Base-by-base conservation (phyloP, 2,888 invertebrate genomes). In the Lepidonotus clava region DNA sequence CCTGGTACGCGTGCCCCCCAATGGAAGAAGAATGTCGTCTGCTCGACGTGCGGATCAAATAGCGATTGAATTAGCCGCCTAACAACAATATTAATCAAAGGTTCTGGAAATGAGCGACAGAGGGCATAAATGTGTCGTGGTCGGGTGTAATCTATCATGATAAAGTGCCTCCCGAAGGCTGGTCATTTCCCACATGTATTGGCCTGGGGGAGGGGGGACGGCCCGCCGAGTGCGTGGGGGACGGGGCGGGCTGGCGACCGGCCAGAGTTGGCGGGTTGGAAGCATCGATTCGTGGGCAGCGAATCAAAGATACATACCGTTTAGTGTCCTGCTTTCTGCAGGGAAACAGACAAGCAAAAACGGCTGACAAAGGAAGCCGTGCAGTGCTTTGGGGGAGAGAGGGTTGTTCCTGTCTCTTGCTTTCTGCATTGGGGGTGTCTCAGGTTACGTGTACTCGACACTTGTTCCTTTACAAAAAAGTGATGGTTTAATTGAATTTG, bases 81-180 rank as follows among this genome's bases (percentile, higher is more conserved):
- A 80, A 80, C 80, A 80, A 80, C 46, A 80, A 80, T 80, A 80
- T 80, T 80, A 80, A 80, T 80, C 80, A 46, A 46, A 46, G 46
- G 80, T 80, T 80, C 80, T 41, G 80, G 80, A 80, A 46, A 46
- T 46, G 80, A 34, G 51, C 34, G 41, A 80, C 46, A 34, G 80
- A 28, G 46, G 80, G 80, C 80, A 46, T 80, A 46, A 80, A 46
- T 80, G 80, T 80, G 80, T 80, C 80, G 80, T 80, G 80, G 80
- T 46, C 80, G 46, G 41, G 41, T 41, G 80, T 80, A 80, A 80
- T 80, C 80, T 80, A 80, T 80, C 80, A 80, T 46, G 41, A 46
- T 46, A 46, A 46, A 80, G 80, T 46, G 46, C 14, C 38, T 28
- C 46, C 21, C 24, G 28, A 34, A 80, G 51, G 80, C 46, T 80